These are phyloP conservation scores for Adelges cooleyi DNA, from an alignment of 1,140 invertebrate genomes.

Conservation along the genomic window DNA sequence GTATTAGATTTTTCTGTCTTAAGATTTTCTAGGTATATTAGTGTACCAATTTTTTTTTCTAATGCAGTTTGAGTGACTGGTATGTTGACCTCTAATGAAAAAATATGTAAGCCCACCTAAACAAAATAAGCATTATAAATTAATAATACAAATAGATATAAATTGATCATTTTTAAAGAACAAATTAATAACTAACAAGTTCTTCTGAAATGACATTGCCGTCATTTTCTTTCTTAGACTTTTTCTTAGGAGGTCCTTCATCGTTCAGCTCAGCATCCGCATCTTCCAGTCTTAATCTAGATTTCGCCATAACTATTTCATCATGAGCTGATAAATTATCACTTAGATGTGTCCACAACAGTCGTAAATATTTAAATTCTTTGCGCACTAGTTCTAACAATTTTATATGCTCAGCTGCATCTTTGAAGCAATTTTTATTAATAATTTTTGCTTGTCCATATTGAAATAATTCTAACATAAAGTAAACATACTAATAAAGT, in stretches of 20 bases:
- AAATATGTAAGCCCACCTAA: constrained; percentile 1
- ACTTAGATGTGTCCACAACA: constrained; percentile 47
- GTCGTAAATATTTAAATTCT: constrained; percentile 52
- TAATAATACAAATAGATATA: too few relatives aligned
- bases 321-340: constrained; percentile 53
- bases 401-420: constrained; percentile 46
- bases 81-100: constrained; percentile 35
- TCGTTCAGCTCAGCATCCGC: constrained; percentile 37
- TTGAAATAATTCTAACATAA: constrained; percentile 28
- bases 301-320: constrained; percentile 63
- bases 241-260: constrained; percentile 7
- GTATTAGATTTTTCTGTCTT: constrained; percentile 36
- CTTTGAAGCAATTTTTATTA: constrained; percentile 30
- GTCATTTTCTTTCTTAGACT: constrained; percentile 5
- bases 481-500: neutral
- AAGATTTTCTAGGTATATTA: constrained; percentile 40
- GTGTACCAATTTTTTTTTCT: constrained; percentile 40
- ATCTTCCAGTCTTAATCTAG: constrained; percentile 46
- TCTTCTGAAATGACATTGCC: neutral
- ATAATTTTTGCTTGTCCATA: constrained; percentile 23
- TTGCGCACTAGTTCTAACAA: constrained; percentile 50
- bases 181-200: constrained; percentile 1
- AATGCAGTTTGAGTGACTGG: constrained; percentile 32
- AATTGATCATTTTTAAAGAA: neutral
- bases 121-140: too few relatives aligned